A percentile compares a stretch with the other conserved stretches of the same genome.
Conservation (phyloP, 2,888 invertebrate genomes). For the Rhabditoides inermis region DNA sequence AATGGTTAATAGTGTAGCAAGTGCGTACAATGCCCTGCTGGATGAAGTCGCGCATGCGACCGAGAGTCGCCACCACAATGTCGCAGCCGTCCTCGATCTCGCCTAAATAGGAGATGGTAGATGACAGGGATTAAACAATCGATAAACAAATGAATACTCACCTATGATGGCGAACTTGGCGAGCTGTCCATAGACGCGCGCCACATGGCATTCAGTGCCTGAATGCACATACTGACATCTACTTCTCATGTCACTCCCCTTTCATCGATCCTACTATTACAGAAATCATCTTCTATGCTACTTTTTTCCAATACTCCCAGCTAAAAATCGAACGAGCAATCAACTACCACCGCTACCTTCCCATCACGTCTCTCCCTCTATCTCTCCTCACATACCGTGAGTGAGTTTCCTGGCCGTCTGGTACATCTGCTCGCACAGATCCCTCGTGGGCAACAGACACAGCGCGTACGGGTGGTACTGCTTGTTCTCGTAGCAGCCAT, state of each 20-base stretch:
- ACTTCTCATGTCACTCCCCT: no score
- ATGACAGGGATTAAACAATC: conserved; percentile 8
- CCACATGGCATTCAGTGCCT: no score
- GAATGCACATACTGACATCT: no score
- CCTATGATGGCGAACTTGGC: conserved; percentile 1
- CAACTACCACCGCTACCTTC: background rate
- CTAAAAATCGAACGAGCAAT: background rate
- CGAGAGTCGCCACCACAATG: conserved; percentile 69
- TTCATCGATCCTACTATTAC: no score
- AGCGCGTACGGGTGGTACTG: conserved; percentile 67
- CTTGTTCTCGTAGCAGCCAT: background rate
- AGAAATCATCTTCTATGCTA: no score
- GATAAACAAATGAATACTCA: background rate
- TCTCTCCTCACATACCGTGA: conserved; percentile 2
- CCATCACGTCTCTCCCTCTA: background rate
- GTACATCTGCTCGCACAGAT: conserved; percentile 77
- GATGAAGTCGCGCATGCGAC: conserved; percentile 66
- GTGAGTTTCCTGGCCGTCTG: conserved; percentile 29
- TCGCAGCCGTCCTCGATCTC: conserved; percentile 60
- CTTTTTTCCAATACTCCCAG: no score
- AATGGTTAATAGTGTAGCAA: no score
- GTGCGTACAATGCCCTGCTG: conserved; percentile 8
- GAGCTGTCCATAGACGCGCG: no score
- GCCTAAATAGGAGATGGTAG: conserved; percentile 10
- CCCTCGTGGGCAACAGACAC: conserved; percentile 82